Percentiles rank a stretch among this genome's conserved stretches.
Conservation (phyloP, 2,888 invertebrate species). For the Fissipunctia ypsillon region DNA sequence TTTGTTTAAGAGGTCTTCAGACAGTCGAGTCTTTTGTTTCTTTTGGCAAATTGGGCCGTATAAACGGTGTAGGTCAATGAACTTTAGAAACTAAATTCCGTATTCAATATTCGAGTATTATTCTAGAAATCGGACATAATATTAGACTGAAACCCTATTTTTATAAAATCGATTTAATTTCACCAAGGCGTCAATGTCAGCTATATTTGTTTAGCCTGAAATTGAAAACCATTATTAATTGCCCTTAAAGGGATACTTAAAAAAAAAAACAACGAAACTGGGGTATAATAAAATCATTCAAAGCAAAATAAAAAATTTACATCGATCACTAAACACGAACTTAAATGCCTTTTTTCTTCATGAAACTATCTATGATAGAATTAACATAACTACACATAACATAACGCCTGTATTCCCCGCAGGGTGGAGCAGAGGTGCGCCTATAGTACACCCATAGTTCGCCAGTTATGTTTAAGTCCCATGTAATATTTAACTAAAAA, state of each 20-base stretch:
- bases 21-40: not conserved
- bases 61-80: not conserved
- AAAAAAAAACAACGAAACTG: not conserved
- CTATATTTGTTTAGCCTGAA: constrained; percentile 21
- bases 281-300: not conserved
- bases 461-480: too few relatives aligned
- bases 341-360: constrained; percentile 8
- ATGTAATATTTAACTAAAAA: too few relatives aligned
- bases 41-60: not conserved
- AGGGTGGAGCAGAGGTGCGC: too few relatives aligned
- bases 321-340: not conserved
- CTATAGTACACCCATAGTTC: too few relatives aligned
- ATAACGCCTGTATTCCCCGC: too few relatives aligned
- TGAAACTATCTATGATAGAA: too few relatives aligned
- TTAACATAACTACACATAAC: too few relatives aligned
- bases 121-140: not conserved
- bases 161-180: not conserved
- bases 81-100: too few relatives aligned
- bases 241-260: not conserved
- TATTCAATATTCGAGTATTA: not conserved
- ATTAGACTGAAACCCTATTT: not conserved
- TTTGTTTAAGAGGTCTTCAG: not conserved
- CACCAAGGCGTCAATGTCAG: not conserved
- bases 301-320: constrained; percentile 20
- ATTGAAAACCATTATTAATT: constrained; percentile 24